Evolutionary conservation across 2,113 vertebrate genomes (phyloP).

Genomic region (Charadrius vociferus): DNA sequence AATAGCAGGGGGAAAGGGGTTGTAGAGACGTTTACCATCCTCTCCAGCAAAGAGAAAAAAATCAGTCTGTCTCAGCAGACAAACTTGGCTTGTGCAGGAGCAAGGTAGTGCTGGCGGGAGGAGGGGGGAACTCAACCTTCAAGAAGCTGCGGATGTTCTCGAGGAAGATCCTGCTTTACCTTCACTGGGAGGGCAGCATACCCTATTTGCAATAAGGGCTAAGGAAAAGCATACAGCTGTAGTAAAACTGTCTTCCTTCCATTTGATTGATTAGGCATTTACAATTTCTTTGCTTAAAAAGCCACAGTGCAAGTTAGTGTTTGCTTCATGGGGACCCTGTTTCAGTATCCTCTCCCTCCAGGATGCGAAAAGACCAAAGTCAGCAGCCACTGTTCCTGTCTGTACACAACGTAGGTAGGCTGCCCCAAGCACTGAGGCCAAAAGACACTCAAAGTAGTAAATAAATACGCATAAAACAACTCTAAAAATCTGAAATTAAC

Average conservation of each 20-base stretch:
- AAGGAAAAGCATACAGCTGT: neutral
- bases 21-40: neutral
- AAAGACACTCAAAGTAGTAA: constrained; percentile 10
- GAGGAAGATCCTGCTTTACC: neutral
- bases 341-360: neutral
- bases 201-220: neutral
- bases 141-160: neutral
- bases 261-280: neutral
- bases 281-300: constrained; percentile 10
- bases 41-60: neutral
- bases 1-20: neutral
- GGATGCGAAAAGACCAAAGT: neutral
- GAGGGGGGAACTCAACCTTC: neutral
- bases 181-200: neutral
- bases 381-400: neutral
- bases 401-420: neutral
- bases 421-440: neutral
- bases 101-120: neutral
- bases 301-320: neutral
- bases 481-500: constrained; percentile 20
- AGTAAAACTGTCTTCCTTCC: neutral
- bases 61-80: neutral
- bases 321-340: neutral
- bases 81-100: neutral
- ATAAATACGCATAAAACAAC: constrained; percentile 59